These are phyloP conservation scores for Mesembrinibis cayennensis DNA, from an alignment of 2,113 vertebrate genomes.

Conservation along the genomic window DNA sequence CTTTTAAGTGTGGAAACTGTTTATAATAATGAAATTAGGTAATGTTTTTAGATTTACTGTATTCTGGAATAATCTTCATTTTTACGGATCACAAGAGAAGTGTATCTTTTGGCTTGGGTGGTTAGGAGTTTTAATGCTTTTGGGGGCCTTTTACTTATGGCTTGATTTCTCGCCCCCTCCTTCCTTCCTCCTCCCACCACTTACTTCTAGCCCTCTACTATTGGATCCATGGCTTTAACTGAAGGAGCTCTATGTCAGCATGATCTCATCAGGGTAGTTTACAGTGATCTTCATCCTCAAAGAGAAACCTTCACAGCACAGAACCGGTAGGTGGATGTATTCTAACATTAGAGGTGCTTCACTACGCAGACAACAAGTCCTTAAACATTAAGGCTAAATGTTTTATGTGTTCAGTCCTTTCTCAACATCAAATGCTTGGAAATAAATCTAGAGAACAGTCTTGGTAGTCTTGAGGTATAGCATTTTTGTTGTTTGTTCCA, in stretches of 20 bases:
- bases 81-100: background rate
- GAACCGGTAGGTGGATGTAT: conserved; percentile 83
- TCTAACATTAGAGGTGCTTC: background rate
- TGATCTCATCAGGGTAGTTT: conserved; percentile 94
- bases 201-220: conserved; percentile 84
- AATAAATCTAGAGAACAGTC: background rate
- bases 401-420: background rate
- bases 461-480: background rate
- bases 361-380: background rate
- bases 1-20: background rate
- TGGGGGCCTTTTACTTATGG: background rate
- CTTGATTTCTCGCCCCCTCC: background rate
- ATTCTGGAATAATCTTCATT: background rate
- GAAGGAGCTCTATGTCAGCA: conserved; percentile 96
- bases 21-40: background rate
- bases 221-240: conserved; percentile 96
- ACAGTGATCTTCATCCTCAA: conserved; percentile 95
- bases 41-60: background rate
- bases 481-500: background rate
- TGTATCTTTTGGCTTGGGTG: background rate
- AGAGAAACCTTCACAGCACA: conserved; percentile 98
- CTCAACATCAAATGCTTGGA: background rate
- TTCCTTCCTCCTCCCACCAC: background rate
- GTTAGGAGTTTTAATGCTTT: background rate
- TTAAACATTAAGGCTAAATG: background rate